Evolutionary conservation across 2,113 vertebrate species (phyloP).

Genomic region (Elaphurus davidianus): DNA sequence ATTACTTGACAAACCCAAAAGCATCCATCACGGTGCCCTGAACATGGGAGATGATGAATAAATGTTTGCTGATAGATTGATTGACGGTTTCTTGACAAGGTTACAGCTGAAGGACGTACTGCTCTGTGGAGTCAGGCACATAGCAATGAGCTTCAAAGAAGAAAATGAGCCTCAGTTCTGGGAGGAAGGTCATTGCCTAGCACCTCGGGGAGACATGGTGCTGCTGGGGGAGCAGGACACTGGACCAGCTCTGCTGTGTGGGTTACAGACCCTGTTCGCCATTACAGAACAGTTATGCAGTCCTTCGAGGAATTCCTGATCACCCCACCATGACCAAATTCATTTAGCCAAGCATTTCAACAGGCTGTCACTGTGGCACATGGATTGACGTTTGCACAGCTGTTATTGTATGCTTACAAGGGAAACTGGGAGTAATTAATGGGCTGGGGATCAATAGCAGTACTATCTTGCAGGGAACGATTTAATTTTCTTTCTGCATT

Average conservation of each 20-base stretch:
- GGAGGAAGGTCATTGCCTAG: not conserved
- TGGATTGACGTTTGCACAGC: slow-evolving; percentile 5
- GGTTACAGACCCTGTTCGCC: not conserved
- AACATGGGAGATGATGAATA: slow-evolving; percentile 40
- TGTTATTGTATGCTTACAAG: slow-evolving; percentile 36
- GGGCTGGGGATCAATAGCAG: not conserved
- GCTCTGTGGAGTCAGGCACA: not conserved
- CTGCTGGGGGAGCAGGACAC: not conserved
- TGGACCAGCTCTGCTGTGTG: not conserved
- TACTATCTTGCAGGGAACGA: not conserved
- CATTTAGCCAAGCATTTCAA: slow-evolving; percentile 16
- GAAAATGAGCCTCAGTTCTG: not conserved
- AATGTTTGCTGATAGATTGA: slow-evolving; percentile 33
- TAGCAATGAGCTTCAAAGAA: not conserved
- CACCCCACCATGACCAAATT: not conserved
- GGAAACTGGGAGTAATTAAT: slow-evolving; percentile 59
- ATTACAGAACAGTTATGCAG: not conserved
- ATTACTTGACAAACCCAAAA: slow-evolving; percentile 24
- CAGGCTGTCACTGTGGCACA: not conserved
- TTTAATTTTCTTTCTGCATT: slow-evolving; percentile 53
- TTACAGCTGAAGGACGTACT: slow-evolving; percentile 34
- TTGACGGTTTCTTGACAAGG: slow-evolving; percentile 40
- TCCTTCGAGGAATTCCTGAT: not conserved
- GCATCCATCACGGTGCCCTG: not conserved
- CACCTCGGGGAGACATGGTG: not conserved